Percentiles rank a stretch among this genome's conserved stretches.
Evolutionary conservation across 2,113 vertebrate genomes (phyloP).

Genomic region (Triplophysa tibetana): DNA sequence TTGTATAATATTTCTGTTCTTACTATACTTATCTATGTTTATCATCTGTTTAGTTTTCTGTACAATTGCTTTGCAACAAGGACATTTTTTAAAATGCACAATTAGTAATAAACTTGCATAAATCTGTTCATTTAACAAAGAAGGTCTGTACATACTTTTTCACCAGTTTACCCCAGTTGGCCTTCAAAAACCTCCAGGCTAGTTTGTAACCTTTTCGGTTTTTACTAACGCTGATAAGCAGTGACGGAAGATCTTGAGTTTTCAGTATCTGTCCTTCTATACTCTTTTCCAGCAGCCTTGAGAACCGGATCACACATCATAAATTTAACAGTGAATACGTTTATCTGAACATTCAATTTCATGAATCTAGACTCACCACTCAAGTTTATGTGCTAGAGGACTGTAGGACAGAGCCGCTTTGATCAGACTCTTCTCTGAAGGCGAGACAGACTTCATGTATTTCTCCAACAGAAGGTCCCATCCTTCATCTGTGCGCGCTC

Average conservation of each 20-base stretch:
- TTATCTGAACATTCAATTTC: neutral
- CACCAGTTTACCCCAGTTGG: slow-evolving; percentile 81
- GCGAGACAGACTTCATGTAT: slow-evolving; percentile 74
- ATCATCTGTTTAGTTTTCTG: too few relatives aligned
- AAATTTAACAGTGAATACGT: neutral
- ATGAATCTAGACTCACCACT: slow-evolving; percentile 68
- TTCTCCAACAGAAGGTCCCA: slow-evolving; percentile 87
- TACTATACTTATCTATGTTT: too few relatives aligned
- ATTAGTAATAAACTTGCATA: too few relatives aligned
- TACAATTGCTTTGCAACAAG: too few relatives aligned
- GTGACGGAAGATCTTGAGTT: slow-evolving; percentile 82
- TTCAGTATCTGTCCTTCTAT: slow-evolving; percentile 81
- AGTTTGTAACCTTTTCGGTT: slow-evolving; percentile 79
- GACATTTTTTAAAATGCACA: too few relatives aligned
- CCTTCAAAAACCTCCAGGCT: slow-evolving; percentile 82
- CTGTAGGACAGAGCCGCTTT: slow-evolving; percentile 76
- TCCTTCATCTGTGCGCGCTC: slow-evolving; percentile 77
- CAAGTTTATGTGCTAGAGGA: slow-evolving; percentile 76
- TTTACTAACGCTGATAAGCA: slow-evolving; percentile 74
- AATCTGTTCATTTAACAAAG: too few relatives aligned
- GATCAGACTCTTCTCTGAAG: slow-evolving; percentile 73
- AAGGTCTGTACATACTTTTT: slow-evolving; percentile 79
- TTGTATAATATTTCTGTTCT: too few relatives aligned
- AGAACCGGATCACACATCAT: neutral
- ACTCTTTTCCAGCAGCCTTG: slow-evolving; percentile 83